Evolutionary conservation across 2,113 vertebrate genomes (phyloP), one percentile per base, ranked within the genome.

Genomic region (Ciconia maguari): DNA sequence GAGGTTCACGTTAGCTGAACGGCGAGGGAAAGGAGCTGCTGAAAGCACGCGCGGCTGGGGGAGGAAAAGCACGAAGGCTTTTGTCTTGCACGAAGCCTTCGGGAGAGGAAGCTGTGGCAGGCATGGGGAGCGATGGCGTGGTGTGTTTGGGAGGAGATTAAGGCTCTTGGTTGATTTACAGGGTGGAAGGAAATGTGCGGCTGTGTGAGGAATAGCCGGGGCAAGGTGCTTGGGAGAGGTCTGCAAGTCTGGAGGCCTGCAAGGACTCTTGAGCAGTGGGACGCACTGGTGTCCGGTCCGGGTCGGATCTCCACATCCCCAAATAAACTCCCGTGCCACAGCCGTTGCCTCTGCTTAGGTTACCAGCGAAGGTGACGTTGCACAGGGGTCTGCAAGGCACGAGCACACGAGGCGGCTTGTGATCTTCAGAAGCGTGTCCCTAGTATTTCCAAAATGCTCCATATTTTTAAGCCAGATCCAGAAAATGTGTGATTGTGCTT

Each of bases 61-160:
- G 7, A 72, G 18, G 24, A 71, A 16, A 27, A 62, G 18, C 38
- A 4, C 25, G 36, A 36, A 60, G 71, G 52, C 34, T 46, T 72
- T 46, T 74, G 8, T 16, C 55, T 57, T 13, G 5, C 25, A 9
- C 24, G 54, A 78, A 49, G 9, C 18, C 27, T 60, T 34, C 19
- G 41, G 76, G 42, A 68, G n/a, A 48, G 4, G 7, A 24, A 87
- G 24, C 32, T 24, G 13, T 22, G 64, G 42, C 18, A 30, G 20
- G 20, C 1, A 0, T n/a, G 41, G 46, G 49, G 5, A 69, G 25
- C 0, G 3, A 4, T 46, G 61, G 32, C 1, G 2, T 65, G 69
- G 17, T 29, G 24, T 1, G 2, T 77, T 16, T 46, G 16, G 46
- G 48, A 44, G 30, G 26, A 13, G 65, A 15, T 27, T 15, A 19